Evolutionary conservation across 2,797 vertebrate species (phyloP), one percentile per base, ranked within the genome.

Genomic region (Gymnothorax reevesii): DNA sequence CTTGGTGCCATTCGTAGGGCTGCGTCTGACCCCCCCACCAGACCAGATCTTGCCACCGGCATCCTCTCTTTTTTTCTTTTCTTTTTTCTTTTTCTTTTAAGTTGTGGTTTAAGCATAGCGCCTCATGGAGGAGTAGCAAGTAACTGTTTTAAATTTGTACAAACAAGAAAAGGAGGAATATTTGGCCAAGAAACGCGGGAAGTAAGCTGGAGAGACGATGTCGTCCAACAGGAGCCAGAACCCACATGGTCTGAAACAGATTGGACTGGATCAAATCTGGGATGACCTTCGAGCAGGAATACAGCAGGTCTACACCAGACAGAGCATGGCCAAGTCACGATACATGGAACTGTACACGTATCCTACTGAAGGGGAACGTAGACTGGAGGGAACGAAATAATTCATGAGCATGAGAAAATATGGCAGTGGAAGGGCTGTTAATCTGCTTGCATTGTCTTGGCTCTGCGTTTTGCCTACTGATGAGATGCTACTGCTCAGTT

Each of bases 321-420:
- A 98, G 92, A 97, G 97, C 90, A 98, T 98, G 97, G 97, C 97
- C 2, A 98, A 97, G 89, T 96, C 97, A 90, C 95, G 97, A 94
- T 98, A 98, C 91, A 98, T 98, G 97, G 97, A 98, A 93, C 97
- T 98, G 90, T 97, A 98, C 94, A 98, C 97, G 97, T 98, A 98
- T 97, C 97, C 97, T 97, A 25, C 82, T 4, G 60, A 60, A 20
- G 57, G 82, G 69, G 69, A 27, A 25, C 25, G 27, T 3, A 5
- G 15, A 77, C 42, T 8, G 13, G 75, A 79, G 75, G 6, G 49
- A 13, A 20, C 5, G 0, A 54, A 80, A 22, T 22, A 10, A 22
- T 8, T 55, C 22, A 8, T 9, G 6, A 54, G n/a, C 5, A 12
- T 54, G 17, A 22, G 52, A 80, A 10, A 77, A 77, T 4, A 25